These are phyloP conservation scores for Saccostrea glomerata DNA, from an alignment of 1,140 invertebrate genomes.

Conservation along the genomic window DNA sequence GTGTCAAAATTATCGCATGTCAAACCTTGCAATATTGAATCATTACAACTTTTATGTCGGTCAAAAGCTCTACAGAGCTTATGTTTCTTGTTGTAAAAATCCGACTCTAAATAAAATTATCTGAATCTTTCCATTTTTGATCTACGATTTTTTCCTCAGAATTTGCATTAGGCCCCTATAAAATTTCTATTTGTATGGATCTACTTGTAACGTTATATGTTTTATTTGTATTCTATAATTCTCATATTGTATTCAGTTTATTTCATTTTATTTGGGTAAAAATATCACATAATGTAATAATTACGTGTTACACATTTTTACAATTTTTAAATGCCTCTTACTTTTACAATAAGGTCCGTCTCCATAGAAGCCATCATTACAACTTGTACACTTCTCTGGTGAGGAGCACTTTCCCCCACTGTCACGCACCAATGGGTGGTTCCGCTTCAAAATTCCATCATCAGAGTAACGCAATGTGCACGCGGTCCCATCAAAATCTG, in stretches of 20 bases:
- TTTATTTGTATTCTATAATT: too few relatives aligned
- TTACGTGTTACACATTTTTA: neutral
- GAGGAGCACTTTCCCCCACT: slow-evolving; percentile 39
- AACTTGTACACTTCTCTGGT: slow-evolving; percentile 34
- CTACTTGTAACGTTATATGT: too few relatives aligned
- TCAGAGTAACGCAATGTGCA: slow-evolving; percentile 15
- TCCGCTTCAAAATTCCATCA: slow-evolving; percentile 33
- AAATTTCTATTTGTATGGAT: too few relatives aligned
- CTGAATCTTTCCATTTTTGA: too few relatives aligned
- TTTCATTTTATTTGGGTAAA: neutral
- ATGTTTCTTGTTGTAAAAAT: too few relatives aligned
- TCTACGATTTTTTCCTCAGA: too few relatives aligned
- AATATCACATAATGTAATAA: neutral
- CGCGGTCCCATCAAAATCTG: neutral
- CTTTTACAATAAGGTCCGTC: slow-evolving; percentile 46
- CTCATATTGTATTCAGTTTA: neutral
- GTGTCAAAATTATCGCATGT: too few relatives aligned
- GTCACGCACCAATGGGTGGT: neutral
- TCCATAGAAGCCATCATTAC: slow-evolving; percentile 48
- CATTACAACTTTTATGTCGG: too few relatives aligned
- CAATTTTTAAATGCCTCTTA: neutral
- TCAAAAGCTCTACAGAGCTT: too few relatives aligned
- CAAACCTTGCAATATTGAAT: too few relatives aligned
- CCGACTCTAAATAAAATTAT: too few relatives aligned
- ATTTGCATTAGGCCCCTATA: too few relatives aligned